Evolutionary conservation across 2,888 invertebrate species (phyloP), one percentile per base, ranked within the genome.

Genomic region (Isoperla grammatica): DNA sequence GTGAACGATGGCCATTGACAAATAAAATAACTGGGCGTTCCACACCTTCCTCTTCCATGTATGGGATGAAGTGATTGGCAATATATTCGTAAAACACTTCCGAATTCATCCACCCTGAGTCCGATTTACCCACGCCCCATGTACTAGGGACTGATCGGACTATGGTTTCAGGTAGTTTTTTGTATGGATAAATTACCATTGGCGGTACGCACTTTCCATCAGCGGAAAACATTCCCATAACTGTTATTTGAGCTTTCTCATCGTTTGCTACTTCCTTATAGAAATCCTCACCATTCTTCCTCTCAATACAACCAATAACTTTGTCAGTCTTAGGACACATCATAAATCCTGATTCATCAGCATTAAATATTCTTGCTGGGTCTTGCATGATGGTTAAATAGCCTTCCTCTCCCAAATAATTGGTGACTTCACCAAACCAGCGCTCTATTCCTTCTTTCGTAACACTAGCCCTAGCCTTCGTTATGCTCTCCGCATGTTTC

Each of bases 271-370:
- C 60, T 60, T 50, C 60, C n/a, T n/a, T 29, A 29, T 29, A 29
- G 29, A 29, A 29, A 29, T 29, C 29, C 54, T 69, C 69, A 35
- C 67, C 61, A 65, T 63, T 29, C 8, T 4, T 61, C 65, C 69
- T 69, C 17, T 66, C 62, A 13, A 68, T 68, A 64, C 65, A 66
- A n/a, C 63, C 68, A 35, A 69, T 57, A 39, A 70, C 69, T 50
- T 68, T 69, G 57, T 68, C 66, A 35, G 65, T 67, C 62, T 71
- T 71, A 3, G 69, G 69, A 60, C 70, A 70, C 6, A 72, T 59
- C 60, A 65, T 64, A 63, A 72, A 73, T 58, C 68, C 67, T 17
- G 71, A 70, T 64, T 72, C 72, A 59, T 72, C 71, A 13, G 67
- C 69, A 39, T 64, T 64, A 53, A 62, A 63, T 37, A 63, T 57